These are phyloP conservation scores for Ellobium chinense DNA, from an alignment of 2,888 invertebrate genomes.

Conservation along the genomic window DNA sequence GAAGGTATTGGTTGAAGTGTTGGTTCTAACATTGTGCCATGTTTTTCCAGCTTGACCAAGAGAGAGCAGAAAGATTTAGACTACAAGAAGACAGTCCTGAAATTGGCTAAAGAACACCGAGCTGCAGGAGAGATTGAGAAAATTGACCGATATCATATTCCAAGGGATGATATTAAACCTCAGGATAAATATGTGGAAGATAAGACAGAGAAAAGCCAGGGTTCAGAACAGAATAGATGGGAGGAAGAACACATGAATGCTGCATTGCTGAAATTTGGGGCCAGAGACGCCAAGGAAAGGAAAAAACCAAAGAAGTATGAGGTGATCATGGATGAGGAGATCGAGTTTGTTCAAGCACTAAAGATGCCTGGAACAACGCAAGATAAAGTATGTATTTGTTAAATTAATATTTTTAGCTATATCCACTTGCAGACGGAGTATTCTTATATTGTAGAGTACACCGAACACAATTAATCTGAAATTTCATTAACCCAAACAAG, in stretches of 20 bases:
- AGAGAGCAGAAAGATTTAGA: constrained; percentile 90
- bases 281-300: constrained; percentile 86
- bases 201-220: constrained; percentile 86
- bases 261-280: constrained; percentile 95
- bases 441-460: no score
- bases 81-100: constrained; percentile 93
- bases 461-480: no score
- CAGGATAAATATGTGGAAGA: constrained; percentile 81
- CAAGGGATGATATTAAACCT: constrained; percentile 83
- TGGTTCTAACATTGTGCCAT: no score
- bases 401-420: no score
- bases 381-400: constrained; percentile 59
- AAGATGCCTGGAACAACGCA: constrained; percentile 80
- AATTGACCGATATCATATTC: constrained; percentile 96
- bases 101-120: constrained; percentile 96
- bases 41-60: constrained; percentile 92
- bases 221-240: constrained; percentile 90
- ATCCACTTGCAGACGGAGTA: no score
- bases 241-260: constrained; percentile 97
- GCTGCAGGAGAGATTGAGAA: constrained; percentile 94
- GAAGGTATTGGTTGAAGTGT: no score
- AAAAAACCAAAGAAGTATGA: constrained; percentile 87
- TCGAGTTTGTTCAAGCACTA: constrained; percentile 93
- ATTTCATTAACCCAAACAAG: no score
- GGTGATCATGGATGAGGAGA: constrained; percentile 95